Evolutionary conservation across 2,797 vertebrate genomes (phyloP).

Genomic region (Limnodromus scolopaceus): DNA sequence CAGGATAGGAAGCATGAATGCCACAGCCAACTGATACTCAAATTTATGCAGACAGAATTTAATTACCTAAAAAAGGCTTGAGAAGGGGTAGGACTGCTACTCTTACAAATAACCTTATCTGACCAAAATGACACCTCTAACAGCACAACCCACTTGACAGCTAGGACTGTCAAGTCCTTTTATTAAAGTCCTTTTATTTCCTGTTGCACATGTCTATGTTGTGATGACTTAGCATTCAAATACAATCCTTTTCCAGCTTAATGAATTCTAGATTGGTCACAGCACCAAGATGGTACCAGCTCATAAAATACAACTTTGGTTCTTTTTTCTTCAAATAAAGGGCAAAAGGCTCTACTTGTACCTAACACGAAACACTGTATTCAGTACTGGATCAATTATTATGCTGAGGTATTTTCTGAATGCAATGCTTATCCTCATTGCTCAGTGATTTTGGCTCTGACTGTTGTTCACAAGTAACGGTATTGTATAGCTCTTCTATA

Average conservation of each 20-base stretch:
- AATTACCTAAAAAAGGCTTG: neutral
- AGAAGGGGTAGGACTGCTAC: neutral
- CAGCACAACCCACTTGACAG: neutral
- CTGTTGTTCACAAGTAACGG: neutral
- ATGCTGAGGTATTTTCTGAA: neutral
- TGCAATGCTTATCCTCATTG: neutral
- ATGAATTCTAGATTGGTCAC: neutral
- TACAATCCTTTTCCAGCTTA: neutral
- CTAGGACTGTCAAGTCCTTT: neutral
- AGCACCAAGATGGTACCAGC: neutral
- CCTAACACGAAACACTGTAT: neutral
- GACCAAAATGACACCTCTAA: neutral
- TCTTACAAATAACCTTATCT: neutral
- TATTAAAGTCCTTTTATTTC: neutral
- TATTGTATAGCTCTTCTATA: neutral
- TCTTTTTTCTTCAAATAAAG: neutral
- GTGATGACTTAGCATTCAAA: neutral
- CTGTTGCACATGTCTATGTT: neutral
- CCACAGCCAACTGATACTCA: neutral
- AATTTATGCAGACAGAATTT: neutral
- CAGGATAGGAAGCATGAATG: neutral
- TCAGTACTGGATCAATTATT: neutral
- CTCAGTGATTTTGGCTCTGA: neutral
- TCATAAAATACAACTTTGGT: neutral
- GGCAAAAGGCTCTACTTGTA: neutral